Conservation (phyloP, 2,113 vertebrate genomes). For the Myrmecobius fasciatus region DNA sequence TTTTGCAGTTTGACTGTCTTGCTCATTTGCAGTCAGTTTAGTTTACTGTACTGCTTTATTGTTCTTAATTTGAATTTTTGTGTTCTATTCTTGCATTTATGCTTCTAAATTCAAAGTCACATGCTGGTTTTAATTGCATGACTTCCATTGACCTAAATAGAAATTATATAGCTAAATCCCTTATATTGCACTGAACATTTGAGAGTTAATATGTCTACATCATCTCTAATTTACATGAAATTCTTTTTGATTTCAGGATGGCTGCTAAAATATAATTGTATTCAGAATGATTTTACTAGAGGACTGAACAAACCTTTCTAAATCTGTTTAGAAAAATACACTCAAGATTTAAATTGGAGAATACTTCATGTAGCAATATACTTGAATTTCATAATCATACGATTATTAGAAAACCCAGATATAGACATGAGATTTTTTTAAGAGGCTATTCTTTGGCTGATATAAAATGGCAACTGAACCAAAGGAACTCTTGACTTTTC, state of each 20-base stretch:
- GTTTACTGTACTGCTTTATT: constrained; percentile 1
- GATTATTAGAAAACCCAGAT: constrained; percentile 16
- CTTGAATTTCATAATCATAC: constrained; percentile 21
- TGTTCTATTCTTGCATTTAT: not conserved
- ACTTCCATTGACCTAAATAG: constrained; percentile 33
- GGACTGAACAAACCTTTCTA: not conserved
- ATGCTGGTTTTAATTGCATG: constrained; percentile 29
- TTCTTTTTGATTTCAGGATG: constrained; percentile 30
- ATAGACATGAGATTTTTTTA: not conserved
- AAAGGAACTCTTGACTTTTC: too few relatives aligned
- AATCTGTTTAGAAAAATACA: not conserved
- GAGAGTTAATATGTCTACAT: constrained; percentile 15
- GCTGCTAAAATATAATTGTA: not conserved
- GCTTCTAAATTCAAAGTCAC: constrained; percentile 8
- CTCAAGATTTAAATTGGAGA: not conserved
- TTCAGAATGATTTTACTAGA: not conserved
- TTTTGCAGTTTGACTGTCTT: constrained; percentile 50
- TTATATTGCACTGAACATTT: constrained; percentile 9
- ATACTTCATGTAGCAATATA: not conserved
- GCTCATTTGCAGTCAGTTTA: constrained; percentile 13
- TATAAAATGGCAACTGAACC: constrained; percentile 41
- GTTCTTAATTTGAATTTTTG: constrained; percentile 53
- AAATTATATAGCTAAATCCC: constrained; percentile 47
- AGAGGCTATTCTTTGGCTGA: constrained; percentile 39
- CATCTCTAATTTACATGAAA: constrained; percentile 46